phyloP scores from a whole-genome alignment of 1,140 invertebrate genomes.

The Eufriesea mexicana region DNA sequence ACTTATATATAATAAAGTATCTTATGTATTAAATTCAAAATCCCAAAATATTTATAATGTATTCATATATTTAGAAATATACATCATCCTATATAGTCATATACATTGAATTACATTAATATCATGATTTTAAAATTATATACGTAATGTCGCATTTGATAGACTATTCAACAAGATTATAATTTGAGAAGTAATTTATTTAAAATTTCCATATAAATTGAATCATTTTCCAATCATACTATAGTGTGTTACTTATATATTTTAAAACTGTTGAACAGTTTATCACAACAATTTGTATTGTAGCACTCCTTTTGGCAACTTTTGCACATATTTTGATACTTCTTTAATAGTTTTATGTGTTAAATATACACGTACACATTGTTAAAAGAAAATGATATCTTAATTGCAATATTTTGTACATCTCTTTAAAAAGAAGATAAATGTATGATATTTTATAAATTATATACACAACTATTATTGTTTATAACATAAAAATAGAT shows the following conservation, averaged over 20 bases:
- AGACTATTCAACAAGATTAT: conserved; percentile 67
- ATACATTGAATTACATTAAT: conserved; percentile 80
- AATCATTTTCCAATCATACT: conserved; percentile 33
- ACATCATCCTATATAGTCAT: conserved; percentile 74
- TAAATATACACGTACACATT: conserved; percentile 27
- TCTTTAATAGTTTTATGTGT: conserved; percentile 13
- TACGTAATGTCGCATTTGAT: conserved; percentile 73
- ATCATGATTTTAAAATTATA: conserved; percentile 77
- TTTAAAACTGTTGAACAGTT: conserved; percentile 72
- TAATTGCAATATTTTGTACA: conserved; percentile 19
- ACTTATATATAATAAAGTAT: conserved; percentile 16
- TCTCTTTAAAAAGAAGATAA: conserved; percentile 4
- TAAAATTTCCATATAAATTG: conserved; percentile 55
- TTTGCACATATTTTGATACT: conserved; percentile 28
- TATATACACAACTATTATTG: conserved; percentile 25
- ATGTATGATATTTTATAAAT: conserved; percentile 17
- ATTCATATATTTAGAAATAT: conserved; percentile 80
- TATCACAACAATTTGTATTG: conserved; percentile 62
- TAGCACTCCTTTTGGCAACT: conserved; percentile 63
- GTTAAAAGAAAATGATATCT: conserved; percentile 23
- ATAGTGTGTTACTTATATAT: conserved; percentile 49
- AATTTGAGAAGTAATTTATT: conserved; percentile 66
- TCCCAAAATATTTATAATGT: conserved; percentile 66
- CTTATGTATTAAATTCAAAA: background rate
- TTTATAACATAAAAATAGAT: conserved; percentile 10